phyloP scores from a whole-genome alignment of 2,113 vertebrate species.

The Gadus chalcogrammus region DNA sequence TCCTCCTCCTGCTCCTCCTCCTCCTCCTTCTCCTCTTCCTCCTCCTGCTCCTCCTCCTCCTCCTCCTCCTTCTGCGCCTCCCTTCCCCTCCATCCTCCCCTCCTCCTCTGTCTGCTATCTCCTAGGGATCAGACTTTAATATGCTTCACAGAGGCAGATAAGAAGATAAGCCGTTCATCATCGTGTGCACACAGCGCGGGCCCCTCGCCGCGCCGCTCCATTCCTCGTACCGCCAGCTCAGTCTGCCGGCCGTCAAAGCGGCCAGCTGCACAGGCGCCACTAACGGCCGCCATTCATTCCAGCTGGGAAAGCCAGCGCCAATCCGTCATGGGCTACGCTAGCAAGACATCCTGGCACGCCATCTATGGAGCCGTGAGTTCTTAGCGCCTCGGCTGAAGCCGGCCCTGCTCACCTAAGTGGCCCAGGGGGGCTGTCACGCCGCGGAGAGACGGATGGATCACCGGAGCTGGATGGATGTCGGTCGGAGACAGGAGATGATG shows the following conservation, averaged over 20 bases:
- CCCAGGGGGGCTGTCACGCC: neutral
- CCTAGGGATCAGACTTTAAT: conserved; percentile 71
- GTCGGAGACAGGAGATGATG: too few species aligned
- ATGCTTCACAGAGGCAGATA: conserved; percentile 64
- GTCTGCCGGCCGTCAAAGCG: conserved; percentile 28
- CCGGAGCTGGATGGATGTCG: too few species aligned
- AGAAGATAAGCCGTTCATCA: conserved; percentile 66
- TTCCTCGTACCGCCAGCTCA: conserved; percentile 65
- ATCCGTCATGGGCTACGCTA: conserved; percentile 48
- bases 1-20: too few species aligned
- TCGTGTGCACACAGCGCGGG: conserved; percentile 32
- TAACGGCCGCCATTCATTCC: conserved; percentile 63
- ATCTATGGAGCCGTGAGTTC: conserved; percentile 30
- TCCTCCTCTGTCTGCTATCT: conserved; percentile 46
- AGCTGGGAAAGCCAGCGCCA: conserved; percentile 24
- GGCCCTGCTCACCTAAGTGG: too few species aligned
- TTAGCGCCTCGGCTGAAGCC: conserved; percentile 4
- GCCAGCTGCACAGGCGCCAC: conserved; percentile 55
- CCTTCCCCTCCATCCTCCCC: conserved; percentile 23
- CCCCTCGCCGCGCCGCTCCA: conserved; percentile 53
- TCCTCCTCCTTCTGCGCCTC: too few species aligned
- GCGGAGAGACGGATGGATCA: conserved; percentile 8
- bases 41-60: too few species aligned
- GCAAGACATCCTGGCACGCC: conserved; percentile 20
- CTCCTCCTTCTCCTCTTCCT: too few species aligned